Percentiles rank a stretch among this genome's conserved stretches.
phyloP scores from a whole-genome alignment of 2,888 invertebrate species.

The Carpatolechia fugitivella region DNA sequence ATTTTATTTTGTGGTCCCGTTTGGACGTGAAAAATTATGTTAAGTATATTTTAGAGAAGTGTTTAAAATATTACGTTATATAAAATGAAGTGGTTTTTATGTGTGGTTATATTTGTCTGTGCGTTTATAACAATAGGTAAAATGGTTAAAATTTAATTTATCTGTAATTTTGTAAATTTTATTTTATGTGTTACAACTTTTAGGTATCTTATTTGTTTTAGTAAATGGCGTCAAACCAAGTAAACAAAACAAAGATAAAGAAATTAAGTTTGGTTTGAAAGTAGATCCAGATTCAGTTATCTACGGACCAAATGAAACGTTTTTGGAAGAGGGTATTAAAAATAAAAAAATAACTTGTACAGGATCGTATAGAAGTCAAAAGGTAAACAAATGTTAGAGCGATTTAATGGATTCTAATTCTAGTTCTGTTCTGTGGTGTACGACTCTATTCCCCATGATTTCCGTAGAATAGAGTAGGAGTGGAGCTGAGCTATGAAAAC shows the following conservation, averaged over 20 bases:
- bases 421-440: no score
- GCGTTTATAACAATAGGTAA: constrained; percentile 59
- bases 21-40: not conserved
- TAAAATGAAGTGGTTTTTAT: constrained; percentile 63
- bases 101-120: constrained; percentile 51
- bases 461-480: no score
- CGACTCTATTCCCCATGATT: no score
- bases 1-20: not conserved
- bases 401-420: no score
- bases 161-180: not conserved
- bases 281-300: constrained; percentile 46
- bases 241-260: constrained; percentile 27
- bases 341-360: constrained; percentile 50
- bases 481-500: no score
- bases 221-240: constrained; percentile 36
- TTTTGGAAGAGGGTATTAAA: constrained; percentile 35
- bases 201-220: no score
- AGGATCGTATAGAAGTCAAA: constrained; percentile 46
- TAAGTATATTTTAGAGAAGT: not conserved
- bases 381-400: constrained; percentile 41
- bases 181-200: no score
- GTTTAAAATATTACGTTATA: not conserved
- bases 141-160: constrained; percentile 7
- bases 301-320: constrained; percentile 32
- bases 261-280: constrained; percentile 28